phyloP scores from a whole-genome alignment of 2,888 invertebrate genomes.

The Cataglyphis rosenhaueri region DNA sequence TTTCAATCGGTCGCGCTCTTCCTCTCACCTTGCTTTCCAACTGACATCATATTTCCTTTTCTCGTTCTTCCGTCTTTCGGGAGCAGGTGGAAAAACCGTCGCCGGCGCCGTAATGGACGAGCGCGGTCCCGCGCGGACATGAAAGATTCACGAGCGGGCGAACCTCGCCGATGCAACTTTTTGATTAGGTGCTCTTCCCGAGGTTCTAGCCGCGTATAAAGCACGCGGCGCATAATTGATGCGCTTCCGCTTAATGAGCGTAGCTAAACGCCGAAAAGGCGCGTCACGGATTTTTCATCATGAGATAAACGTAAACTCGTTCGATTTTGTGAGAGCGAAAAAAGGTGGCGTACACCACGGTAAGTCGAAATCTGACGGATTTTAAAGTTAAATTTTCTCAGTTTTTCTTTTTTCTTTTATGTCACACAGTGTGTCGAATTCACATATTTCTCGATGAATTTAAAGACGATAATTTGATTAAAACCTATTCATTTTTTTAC shows the following conservation, averaged over 20 bases:
- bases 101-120: constrained; percentile 55
- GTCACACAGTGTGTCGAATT: neutral
- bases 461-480: neutral
- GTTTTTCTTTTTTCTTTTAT: neutral
- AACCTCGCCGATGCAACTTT: constrained; percentile 59
- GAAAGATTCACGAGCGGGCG: constrained; percentile 65
- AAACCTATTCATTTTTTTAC: neutral
- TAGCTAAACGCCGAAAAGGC: neutral
- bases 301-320: neutral
- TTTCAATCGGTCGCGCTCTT: constrained; percentile 34
- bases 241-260: constrained; percentile 11
- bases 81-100: constrained; percentile 59
- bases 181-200: constrained; percentile 61
- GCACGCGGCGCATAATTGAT: constrained; percentile 26
- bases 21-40: neutral
- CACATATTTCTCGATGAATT: neutral
- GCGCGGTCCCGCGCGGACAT: constrained; percentile 45
- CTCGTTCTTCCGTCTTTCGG: constrained; percentile 30
- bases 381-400: neutral
- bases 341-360: neutral
- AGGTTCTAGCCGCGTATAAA: neutral
- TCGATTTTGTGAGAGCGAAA: neutral
- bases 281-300: neutral
- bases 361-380: neutral
- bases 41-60: neutral